These are phyloP conservation scores for Chloroclysta siterata DNA, from an alignment of 2,888 invertebrate species.

Conservation along the genomic window DNA sequence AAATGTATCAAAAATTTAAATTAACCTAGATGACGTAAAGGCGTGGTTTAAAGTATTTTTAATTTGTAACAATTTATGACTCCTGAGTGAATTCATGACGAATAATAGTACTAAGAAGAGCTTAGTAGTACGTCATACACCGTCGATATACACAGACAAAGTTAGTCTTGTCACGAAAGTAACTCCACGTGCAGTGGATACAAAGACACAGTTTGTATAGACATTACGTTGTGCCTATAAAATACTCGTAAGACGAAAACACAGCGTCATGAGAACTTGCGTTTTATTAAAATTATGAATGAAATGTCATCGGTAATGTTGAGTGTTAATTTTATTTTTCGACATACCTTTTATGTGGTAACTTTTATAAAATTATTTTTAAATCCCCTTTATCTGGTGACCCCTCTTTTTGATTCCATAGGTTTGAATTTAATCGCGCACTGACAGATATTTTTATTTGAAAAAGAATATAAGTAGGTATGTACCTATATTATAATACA, in stretches of 20 bases:
- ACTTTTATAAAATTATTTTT: too few species aligned
- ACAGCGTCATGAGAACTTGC: background rate
- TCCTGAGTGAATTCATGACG: background rate
- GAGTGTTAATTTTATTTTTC: too few species aligned
- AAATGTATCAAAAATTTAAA: background rate
- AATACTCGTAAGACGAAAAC: background rate
- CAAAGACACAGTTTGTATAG: background rate
- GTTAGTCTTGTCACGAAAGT: conserved; percentile 33
- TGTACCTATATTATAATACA: too few species aligned
- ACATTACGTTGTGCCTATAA: background rate
- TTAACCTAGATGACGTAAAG: background rate
- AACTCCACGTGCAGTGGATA: conserved; percentile 26
- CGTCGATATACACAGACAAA: conserved; percentile 34
- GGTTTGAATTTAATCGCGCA: too few species aligned
- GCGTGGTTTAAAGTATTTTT: background rate
- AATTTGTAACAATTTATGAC: background rate
- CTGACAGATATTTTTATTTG: too few species aligned
- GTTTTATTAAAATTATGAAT: background rate
- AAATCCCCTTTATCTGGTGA: too few species aligned
- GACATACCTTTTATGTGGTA: too few species aligned
- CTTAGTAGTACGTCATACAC: conserved; percentile 15
- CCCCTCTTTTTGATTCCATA: too few species aligned
- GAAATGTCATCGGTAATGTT: background rate
- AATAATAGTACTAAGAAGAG: background rate
- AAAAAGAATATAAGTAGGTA: too few species aligned